phyloP scores from a whole-genome alignment of 2,797 vertebrate genomes.

The Sebastes cheni region DNA sequence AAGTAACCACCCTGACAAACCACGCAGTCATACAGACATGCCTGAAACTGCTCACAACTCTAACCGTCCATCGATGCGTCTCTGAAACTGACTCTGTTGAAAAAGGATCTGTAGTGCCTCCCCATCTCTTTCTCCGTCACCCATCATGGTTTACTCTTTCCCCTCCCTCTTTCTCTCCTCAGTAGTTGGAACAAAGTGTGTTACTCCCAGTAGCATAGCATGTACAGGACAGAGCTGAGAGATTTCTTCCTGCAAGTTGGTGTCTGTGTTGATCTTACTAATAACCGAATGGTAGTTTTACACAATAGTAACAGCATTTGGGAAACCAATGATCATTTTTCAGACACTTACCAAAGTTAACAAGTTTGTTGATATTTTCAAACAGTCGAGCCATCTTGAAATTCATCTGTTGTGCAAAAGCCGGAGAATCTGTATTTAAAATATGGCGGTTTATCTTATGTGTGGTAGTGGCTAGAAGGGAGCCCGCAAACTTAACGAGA shows the following conservation, averaged over 20 bases:
- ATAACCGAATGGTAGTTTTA: conserved; percentile 39
- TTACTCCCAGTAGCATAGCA: conserved; percentile 47
- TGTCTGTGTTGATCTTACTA: conserved; percentile 46
- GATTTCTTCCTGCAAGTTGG: conserved; percentile 32
- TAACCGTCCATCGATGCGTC: conserved; percentile 49
- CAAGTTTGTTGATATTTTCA: conserved; percentile 18
- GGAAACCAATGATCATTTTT: conserved; percentile 49
- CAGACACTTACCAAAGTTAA: conserved; percentile 57
- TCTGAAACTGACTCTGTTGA: conserved; percentile 21
- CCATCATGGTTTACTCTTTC: background rate
- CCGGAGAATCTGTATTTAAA: conserved; percentile 14
- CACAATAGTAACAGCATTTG: conserved; percentile 14
- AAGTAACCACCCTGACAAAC: conserved; percentile 45
- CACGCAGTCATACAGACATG: conserved; percentile 20
- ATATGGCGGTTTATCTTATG: conserved; percentile 5
- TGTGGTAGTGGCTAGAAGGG: too few relatives aligned
- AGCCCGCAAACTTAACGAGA: too few relatives aligned
- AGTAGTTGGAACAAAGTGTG: conserved; percentile 16
- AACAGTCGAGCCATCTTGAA: conserved; percentile 28
- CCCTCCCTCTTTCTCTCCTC: background rate
- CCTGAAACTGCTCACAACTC: conserved; percentile 25
- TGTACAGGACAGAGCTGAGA: conserved; percentile 36
- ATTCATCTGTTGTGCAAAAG: conserved; percentile 24
- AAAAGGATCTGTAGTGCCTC: conserved; percentile 59
- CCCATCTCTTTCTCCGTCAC: background rate